Evolutionary conservation across 2,797 vertebrate genomes (phyloP).

Genomic region (Argentina silus): DNA sequence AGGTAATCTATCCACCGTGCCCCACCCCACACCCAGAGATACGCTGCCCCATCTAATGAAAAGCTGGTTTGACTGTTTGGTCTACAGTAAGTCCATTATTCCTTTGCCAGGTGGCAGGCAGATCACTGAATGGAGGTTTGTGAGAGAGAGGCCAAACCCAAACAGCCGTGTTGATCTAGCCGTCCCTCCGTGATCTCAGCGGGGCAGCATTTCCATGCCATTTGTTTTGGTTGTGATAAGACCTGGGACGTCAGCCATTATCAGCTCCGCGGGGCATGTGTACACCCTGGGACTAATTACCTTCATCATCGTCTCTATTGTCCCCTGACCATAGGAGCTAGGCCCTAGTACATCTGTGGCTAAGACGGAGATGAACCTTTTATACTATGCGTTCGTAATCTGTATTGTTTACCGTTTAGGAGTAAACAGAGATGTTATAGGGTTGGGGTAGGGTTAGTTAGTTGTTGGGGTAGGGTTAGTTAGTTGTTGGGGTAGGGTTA

Average conservation of each 20-base stretch:
- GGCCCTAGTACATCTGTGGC: no score
- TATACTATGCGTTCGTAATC: no score
- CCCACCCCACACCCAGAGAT: no score
- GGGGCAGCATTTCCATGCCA: background rate
- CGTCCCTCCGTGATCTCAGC: slow-evolving; percentile 58
- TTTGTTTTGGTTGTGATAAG: background rate
- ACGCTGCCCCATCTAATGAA: background rate
- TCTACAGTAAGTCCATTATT: background rate
- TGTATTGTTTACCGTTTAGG: no score
- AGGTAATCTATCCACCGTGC: background rate
- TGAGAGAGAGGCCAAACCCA: slow-evolving; percentile 61
- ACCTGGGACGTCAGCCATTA: background rate
- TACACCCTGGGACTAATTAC: background rate
- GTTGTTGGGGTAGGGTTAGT: no score
- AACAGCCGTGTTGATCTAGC: slow-evolving; percentile 64
- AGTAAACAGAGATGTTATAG: no score
- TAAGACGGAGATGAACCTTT: no score
- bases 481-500: no score
- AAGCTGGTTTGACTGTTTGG: background rate
- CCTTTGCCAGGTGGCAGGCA: background rate
- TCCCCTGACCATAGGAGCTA: no score
- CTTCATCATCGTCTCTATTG: background rate
- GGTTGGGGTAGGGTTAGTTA: no score
- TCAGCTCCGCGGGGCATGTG: background rate
- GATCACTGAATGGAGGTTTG: background rate